These are phyloP conservation scores for Parochlus steinenii DNA, from an alignment of 2,888 invertebrate genomes.

Conservation along the genomic window DNA sequence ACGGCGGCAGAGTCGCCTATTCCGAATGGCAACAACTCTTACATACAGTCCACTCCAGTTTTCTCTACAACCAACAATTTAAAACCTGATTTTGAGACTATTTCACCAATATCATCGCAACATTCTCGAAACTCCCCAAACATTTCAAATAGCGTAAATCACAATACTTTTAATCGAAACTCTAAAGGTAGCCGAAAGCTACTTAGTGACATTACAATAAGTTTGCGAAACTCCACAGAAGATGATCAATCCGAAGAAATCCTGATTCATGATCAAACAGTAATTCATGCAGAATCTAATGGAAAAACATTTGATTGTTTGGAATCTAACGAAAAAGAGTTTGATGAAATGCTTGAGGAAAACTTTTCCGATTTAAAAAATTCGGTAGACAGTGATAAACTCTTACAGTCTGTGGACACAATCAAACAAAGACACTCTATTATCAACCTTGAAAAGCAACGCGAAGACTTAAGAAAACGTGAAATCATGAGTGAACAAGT, in stretches of 20 bases:
- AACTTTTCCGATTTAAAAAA: constrained; percentile 23
- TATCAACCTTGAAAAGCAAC: constrained; percentile 14
- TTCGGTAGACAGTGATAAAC: constrained; percentile 25
- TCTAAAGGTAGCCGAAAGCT: no score
- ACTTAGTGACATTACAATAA: constrained; percentile 2
- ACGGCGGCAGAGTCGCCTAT: no score
- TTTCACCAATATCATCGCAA: no score
- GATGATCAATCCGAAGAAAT: constrained; percentile 11
- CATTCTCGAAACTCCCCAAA: no score
- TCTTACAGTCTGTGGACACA: constrained; percentile 27
- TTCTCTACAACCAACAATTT: no score
- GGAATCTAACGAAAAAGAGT: constrained; percentile 22
- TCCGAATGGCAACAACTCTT: no score
- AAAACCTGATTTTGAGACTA: no score
- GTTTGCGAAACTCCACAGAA: constrained; percentile 10
- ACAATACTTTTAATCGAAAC: no score
- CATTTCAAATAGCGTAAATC: no score
- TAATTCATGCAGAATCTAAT: not conserved
- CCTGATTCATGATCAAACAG: constrained; percentile 8
- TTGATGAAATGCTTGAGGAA: constrained; percentile 26
- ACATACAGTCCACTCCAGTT: no score
- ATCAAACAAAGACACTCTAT: constrained; percentile 24
- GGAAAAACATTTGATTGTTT: constrained; percentile 5
- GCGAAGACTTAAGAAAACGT: constrained; percentile 12
- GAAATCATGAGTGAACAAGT: constrained; percentile 7